A percentile compares a stretch with the other conserved stretches of the same genome.
Evolutionary conservation across 2,888 invertebrate species (phyloP).

Genomic region (Eulithis prunata): DNA sequence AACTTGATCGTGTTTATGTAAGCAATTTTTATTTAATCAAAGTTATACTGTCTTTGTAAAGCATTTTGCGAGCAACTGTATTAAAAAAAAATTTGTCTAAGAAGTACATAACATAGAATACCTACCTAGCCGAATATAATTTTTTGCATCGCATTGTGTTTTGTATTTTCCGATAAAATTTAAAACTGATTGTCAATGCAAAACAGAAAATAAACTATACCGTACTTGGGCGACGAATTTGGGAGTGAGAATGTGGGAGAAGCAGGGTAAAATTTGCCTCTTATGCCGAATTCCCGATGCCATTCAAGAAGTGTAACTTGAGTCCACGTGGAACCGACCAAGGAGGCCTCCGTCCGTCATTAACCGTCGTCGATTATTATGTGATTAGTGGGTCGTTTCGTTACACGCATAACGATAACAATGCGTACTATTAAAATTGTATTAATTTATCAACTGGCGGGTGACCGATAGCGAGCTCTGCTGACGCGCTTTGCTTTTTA

Average conservation of each 20-base stretch:
- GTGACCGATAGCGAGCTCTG: slow-evolving; percentile 49
- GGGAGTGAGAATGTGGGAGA: too few relatives aligned
- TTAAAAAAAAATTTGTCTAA: too few relatives aligned
- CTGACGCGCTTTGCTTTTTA: slow-evolving; percentile 15
- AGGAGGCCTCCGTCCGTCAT: slow-evolving; percentile 50
- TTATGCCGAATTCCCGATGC: not conserved
- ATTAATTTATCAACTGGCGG: slow-evolving; percentile 59
- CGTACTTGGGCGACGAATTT: too few relatives aligned
- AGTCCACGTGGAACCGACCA: slow-evolving; percentile 24
- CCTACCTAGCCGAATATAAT: too few relatives aligned
- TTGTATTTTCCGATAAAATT: too few relatives aligned
- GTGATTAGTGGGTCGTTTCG: slow-evolving; percentile 70
- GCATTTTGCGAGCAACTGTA: too few relatives aligned
- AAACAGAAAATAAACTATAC: too few relatives aligned
- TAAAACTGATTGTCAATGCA: too few relatives aligned
- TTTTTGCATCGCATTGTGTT: too few relatives aligned
- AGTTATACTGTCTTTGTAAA: too few relatives aligned
- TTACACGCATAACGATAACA: slow-evolving; percentile 63
- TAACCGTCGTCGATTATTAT: slow-evolving; percentile 64
- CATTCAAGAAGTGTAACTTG: slow-evolving; percentile 41
- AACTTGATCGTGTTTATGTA: slow-evolving; percentile 20
- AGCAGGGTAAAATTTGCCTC: too few relatives aligned
- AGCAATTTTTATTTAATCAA: slow-evolving; percentile 10
- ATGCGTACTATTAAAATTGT: slow-evolving; percentile 58
- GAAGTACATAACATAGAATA: too few relatives aligned